A percentile compares a stretch with the other conserved stretches of the same genome.
These are phyloP conservation scores for Odontomyia ornata DNA, from an alignment of 2,888 invertebrate species.

Conservation along the genomic window DNA sequence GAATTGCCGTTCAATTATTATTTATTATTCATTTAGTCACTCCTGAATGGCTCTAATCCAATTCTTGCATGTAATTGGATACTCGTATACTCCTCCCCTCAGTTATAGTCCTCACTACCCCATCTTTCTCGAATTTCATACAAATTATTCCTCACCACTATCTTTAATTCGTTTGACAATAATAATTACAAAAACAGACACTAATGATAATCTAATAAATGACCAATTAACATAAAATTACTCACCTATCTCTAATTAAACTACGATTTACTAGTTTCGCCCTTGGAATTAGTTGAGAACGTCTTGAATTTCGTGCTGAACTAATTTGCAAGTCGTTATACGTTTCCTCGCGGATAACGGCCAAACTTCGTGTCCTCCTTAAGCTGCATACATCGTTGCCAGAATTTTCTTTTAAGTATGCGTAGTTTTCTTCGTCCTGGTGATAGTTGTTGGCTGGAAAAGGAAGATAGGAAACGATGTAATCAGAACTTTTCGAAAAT, in stretches of 20 bases:
- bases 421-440: not conserved
- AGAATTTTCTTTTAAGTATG: not conserved
- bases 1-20: too few relatives aligned
- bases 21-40: too few relatives aligned
- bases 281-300: conserved; percentile 82
- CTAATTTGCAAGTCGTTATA: conserved; percentile 75
- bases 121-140: too few relatives aligned
- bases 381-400: conserved; percentile 64
- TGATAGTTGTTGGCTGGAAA: conserved; percentile 25
- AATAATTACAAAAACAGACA: too few relatives aligned
- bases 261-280: conserved; percentile 81
- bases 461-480: not conserved
- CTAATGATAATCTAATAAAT: too few relatives aligned
- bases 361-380: conserved; percentile 76
- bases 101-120: too few relatives aligned
- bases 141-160: too few relatives aligned
- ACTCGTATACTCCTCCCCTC: too few relatives aligned
- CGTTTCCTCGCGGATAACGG: conserved; percentile 80
- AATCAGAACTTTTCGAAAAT: not conserved
- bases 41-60: too few relatives aligned
- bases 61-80: too few relatives aligned
- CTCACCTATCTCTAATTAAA: conserved; percentile 74
- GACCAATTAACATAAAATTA: conserved; percentile 58
- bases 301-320: conserved; percentile 69
- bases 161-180: too few relatives aligned